Conservation (phyloP, 2,888 invertebrate genomes). For the Unio pictorum region DNA sequence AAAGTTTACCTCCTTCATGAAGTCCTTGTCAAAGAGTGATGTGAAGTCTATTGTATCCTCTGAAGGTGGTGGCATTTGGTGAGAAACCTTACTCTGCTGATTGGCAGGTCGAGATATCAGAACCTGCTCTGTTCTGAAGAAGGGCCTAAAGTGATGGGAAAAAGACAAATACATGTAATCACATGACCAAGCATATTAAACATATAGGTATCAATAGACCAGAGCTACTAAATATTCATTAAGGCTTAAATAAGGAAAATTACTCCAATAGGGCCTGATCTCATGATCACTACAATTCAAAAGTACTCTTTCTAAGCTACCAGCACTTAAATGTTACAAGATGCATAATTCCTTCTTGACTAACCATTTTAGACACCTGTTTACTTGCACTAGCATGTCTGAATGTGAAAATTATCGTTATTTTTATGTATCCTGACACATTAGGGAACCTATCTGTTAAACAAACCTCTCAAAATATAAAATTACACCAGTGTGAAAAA, state of each 20-base stretch:
- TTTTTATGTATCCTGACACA: no score
- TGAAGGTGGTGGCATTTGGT: conserved; percentile 71
- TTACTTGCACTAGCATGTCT: no score
- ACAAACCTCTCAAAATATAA: no score
- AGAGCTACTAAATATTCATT: no score
- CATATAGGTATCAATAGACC: no score
- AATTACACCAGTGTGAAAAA: no score
- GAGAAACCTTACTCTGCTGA: conserved; percentile 27
- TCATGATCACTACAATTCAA: no score
- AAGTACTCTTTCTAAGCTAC: no score
- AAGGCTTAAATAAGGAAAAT: no score
- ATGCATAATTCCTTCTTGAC: neutral
- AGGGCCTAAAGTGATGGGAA: conserved; percentile 61
- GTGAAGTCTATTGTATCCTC: conserved; percentile 82
- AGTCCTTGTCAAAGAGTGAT: conserved; percentile 87
- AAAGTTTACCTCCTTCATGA: conserved; percentile 79
- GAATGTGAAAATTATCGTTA: neutral
- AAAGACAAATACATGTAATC: neutral
- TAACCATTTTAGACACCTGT: neutral
- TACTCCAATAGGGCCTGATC: no score
- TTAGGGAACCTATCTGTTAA: no score
- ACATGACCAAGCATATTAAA: no score
- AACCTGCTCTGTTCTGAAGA: conserved; percentile 84
- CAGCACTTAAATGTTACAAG: neutral
- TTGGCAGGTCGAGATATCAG: conserved; percentile 79